phyloP scores from a whole-genome alignment of 2,888 invertebrate genomes.

The Tanypteryx hageni region DNA sequence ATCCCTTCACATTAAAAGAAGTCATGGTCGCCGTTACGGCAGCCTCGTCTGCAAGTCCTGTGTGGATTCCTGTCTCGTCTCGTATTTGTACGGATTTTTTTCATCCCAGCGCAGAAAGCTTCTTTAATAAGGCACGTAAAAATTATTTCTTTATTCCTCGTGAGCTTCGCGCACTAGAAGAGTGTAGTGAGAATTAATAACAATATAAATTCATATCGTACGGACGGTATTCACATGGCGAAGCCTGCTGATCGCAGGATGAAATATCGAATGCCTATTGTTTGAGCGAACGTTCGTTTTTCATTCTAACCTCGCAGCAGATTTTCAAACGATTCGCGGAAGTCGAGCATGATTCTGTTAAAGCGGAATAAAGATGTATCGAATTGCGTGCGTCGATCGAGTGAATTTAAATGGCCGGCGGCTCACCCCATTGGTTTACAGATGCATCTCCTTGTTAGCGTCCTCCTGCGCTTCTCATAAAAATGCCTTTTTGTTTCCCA shows the following conservation, averaged over 20 bases:
- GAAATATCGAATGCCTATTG: no score
- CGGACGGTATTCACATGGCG: no score
- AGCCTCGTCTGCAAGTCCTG: neutral
- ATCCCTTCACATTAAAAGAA: slow-evolving; percentile 1
- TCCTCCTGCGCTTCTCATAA: slow-evolving; percentile 5
- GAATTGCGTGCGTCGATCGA: neutral
- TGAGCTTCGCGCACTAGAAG: no score
- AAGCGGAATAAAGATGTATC: neutral
- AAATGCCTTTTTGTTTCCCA: neutral
- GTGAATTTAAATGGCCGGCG: neutral
- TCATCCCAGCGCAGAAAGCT: neutral
- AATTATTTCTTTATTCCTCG: no score
- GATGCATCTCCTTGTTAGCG: neutral
- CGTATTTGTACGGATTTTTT: neutral
- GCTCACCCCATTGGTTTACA: neutral
- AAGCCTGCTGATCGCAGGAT: no score
- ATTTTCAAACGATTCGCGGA: neutral
- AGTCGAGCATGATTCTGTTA: neutral
- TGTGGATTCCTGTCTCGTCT: neutral
- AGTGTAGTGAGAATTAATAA: no score
- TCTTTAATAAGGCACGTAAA: neutral
- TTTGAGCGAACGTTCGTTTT: neutral
- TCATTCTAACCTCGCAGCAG: neutral
- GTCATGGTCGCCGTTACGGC: neutral
- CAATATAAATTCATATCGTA: no score